These are phyloP conservation scores for Onychostruthus taczanowskii DNA, from an alignment of 2,113 vertebrate species.

Conservation along the genomic window DNA sequence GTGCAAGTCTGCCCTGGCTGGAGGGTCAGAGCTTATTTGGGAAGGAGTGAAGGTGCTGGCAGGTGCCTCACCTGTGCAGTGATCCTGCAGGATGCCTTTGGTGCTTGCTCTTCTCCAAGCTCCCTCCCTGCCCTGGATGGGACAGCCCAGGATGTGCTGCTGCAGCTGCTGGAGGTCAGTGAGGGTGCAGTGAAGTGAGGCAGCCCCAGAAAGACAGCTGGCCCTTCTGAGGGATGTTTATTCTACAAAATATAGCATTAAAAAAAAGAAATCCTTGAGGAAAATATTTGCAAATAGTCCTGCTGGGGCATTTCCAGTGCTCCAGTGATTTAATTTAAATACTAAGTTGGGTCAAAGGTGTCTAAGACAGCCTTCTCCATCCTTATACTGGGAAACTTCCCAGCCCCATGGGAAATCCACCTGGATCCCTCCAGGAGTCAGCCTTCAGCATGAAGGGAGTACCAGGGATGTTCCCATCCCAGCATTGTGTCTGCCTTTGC, in stretches of 20 bases:
- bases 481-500: accelerated
- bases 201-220: neutral
- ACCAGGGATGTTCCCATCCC: neutral
- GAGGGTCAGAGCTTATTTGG: neutral
- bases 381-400: neutral
- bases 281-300: neutral
- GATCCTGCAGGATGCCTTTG: neutral
- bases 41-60: neutral
- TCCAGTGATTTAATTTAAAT: neutral
- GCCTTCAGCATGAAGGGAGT: neutral
- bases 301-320: neutral
- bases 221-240: neutral
- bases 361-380: neutral
- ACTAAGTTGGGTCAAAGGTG: neutral
- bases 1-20: neutral
- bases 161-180: neutral
- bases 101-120: neutral
- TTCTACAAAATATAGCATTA: neutral
- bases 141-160: neutral
- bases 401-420: neutral
- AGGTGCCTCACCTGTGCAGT: neutral
- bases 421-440: neutral
- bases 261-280: neutral
- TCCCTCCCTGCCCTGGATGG: neutral
- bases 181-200: neutral